Conservation (phyloP, 2,113 vertebrate genomes). For the Silurus meridionalis region DNA sequence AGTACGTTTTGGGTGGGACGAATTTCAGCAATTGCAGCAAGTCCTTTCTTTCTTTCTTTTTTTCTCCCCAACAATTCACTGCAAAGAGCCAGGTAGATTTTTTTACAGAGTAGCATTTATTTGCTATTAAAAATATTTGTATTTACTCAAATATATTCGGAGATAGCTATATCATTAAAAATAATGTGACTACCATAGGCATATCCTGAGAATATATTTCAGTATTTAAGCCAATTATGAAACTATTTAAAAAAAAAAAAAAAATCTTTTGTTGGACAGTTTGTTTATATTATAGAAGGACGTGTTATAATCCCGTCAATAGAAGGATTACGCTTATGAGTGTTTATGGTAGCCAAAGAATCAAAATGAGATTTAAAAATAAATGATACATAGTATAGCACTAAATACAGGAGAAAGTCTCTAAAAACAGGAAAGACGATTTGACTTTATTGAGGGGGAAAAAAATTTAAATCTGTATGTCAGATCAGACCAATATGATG, state of each 20-base stretch:
- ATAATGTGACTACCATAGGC: slow-evolving; percentile 60
- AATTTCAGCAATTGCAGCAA: slow-evolving; percentile 47
- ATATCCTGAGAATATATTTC: slow-evolving; percentile 66
- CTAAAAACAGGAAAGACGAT: neutral
- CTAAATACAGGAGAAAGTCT: slow-evolving; percentile 13
- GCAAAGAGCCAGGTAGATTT: slow-evolving; percentile 53
- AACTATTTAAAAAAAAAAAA: slow-evolving; percentile 48
- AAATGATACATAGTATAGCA: slow-evolving; percentile 10
- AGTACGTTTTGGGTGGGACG: slow-evolving; percentile 17
- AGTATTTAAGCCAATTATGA: slow-evolving; percentile 62
- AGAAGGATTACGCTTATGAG: slow-evolving; percentile 54
- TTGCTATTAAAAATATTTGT: slow-evolving; percentile 57
- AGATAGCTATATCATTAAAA: slow-evolving; percentile 56
- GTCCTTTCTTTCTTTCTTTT: slow-evolving; percentile 1
- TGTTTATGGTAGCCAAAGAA: slow-evolving; percentile 74
- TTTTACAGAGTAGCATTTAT: slow-evolving; percentile 60
- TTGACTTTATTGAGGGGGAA: neutral
- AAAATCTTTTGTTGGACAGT: slow-evolving; percentile 38
- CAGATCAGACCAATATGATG: neutral
- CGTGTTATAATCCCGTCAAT: slow-evolving; percentile 39
- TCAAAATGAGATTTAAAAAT: slow-evolving; percentile 36
- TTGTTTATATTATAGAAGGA: slow-evolving; percentile 44
- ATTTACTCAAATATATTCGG: slow-evolving; percentile 58
- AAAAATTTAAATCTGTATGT: slow-evolving; percentile 1
- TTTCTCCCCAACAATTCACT: slow-evolving; percentile 35